Evolutionary conservation across 1,140 invertebrate species (phyloP).

Genomic region (Teleopsis dalmanni): DNA sequence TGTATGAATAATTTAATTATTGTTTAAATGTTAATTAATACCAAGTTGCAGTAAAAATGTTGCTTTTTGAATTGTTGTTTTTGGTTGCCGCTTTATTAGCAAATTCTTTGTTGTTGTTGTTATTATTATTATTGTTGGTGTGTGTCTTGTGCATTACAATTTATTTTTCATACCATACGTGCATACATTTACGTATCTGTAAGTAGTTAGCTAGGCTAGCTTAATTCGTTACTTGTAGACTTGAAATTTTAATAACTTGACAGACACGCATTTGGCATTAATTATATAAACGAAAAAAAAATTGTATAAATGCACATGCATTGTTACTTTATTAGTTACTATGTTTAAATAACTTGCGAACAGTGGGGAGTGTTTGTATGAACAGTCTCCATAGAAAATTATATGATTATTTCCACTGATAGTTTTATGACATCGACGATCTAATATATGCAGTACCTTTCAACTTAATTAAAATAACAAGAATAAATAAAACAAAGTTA

Average conservation of each 20-base stretch:
- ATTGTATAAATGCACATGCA: not conserved
- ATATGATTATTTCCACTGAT: no score
- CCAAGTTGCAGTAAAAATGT: slow-evolving; percentile 22
- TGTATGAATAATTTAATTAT: slow-evolving; percentile 44
- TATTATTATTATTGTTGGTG: not conserved
- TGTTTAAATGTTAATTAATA: slow-evolving; percentile 46
- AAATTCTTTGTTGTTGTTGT: slow-evolving; percentile 5
- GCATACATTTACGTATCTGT: not conserved
- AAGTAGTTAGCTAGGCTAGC: no score
- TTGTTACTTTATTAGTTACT: no score
- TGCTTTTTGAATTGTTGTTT: slow-evolving; percentile 1
- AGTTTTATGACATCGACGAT: no score
- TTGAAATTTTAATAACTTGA: slow-evolving; percentile 28
- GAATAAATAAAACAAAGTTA: no score
- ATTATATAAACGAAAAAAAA: slow-evolving; percentile 18
- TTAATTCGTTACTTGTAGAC: no score
- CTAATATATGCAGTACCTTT: no score
- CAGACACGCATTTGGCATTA: slow-evolving; percentile 42
- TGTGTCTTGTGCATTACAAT: slow-evolving; percentile 19
- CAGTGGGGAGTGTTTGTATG: no score
- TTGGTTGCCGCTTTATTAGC: not conserved
- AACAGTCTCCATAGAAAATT: no score
- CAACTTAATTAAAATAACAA: no score
- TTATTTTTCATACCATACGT: not conserved
- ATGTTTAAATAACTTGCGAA: no score